A percentile compares a stretch with the other conserved stretches of the same genome.
Evolutionary conservation across 2,113 vertebrate genomes (phyloP).

Genomic region (Pelvicachromis taeniatus): DNA sequence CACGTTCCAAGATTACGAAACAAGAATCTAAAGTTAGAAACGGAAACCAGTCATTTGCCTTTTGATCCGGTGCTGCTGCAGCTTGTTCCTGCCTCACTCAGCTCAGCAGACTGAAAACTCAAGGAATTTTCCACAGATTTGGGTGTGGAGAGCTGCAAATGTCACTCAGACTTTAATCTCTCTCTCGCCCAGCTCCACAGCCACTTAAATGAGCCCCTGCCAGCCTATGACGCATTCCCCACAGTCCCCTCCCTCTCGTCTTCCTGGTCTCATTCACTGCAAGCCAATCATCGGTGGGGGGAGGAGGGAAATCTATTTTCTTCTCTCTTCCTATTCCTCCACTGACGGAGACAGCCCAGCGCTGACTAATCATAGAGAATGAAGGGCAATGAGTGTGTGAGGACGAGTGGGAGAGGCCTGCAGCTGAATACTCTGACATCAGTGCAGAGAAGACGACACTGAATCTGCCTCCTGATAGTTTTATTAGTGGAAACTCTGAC

Average conservation of each 20-base stretch:
- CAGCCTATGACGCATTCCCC: constrained; percentile 54
- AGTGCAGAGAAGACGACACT: constrained; percentile 30
- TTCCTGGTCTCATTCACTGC: constrained; percentile 6
- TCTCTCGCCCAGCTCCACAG: background rate
- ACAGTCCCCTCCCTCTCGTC: constrained; percentile 25
- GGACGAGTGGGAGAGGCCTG: background rate
- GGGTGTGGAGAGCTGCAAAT: constrained; percentile 36
- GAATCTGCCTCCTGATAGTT: background rate
- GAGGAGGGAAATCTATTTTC: background rate
- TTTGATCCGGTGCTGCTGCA: background rate
- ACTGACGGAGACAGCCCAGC: background rate
- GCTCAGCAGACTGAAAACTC: background rate
- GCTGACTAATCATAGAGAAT: constrained; percentile 56
- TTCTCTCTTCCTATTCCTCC: background rate
- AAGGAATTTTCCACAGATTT: constrained; percentile 44
- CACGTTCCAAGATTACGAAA: constrained; percentile 17
- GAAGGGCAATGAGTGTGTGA: background rate
- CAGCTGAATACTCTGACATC: constrained; percentile 75
- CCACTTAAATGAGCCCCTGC: constrained; percentile 49
- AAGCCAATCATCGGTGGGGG: constrained; percentile 22
- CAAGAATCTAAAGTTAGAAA: background rate
- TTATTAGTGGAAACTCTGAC: constrained; percentile 12
- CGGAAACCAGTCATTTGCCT: background rate
- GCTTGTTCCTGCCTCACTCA: background rate
- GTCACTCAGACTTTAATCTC: constrained; percentile 15